A percentile compares a stretch with the other conserved stretches of the same genome.
phyloP scores from a whole-genome alignment of 2,113 vertebrate genomes.

The Callithrix jacchus region DNA sequence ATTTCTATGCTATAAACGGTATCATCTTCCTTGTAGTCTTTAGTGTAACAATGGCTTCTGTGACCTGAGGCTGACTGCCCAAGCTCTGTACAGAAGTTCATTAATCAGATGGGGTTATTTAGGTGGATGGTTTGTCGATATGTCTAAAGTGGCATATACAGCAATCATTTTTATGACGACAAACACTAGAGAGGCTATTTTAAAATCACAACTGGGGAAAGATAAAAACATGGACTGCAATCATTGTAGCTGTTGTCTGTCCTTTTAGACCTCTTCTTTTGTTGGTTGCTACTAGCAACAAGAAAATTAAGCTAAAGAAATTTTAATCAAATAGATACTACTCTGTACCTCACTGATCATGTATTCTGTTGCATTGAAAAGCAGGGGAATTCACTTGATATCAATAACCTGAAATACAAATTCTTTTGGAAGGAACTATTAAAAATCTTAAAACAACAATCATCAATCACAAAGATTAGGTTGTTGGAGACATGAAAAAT shows the following conservation, averaged over 20 bases:
- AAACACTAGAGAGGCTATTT: slow-evolving; percentile 22
- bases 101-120: neutral
- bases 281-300: slow-evolving; percentile 79
- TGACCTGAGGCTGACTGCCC: neutral
- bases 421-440: slow-evolving; percentile 13
- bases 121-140: slow-evolving; percentile 23
- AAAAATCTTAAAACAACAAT: slow-evolving; percentile 69
- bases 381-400: neutral
- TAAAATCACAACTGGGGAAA: slow-evolving; percentile 63
- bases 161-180: slow-evolving; percentile 47
- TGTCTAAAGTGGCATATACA: neutral
- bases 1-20: neutral
- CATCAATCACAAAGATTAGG: slow-evolving; percentile 57
- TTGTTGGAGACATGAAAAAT: slow-evolving; percentile 70
- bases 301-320: slow-evolving; percentile 65
- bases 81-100: neutral
- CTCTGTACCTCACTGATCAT: slow-evolving; percentile 47
- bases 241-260: neutral
- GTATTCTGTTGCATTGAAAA: slow-evolving; percentile 23
- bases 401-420: slow-evolving; percentile 50
- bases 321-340: slow-evolving; percentile 51
- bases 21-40: neutral
- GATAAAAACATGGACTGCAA: slow-evolving; percentile 20
- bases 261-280: slow-evolving; percentile 67
- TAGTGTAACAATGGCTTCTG: neutral